These are phyloP conservation scores for Pseudochirops cupreus DNA, from an alignment of 2,797 vertebrate genomes.

Conservation along the genomic window DNA sequence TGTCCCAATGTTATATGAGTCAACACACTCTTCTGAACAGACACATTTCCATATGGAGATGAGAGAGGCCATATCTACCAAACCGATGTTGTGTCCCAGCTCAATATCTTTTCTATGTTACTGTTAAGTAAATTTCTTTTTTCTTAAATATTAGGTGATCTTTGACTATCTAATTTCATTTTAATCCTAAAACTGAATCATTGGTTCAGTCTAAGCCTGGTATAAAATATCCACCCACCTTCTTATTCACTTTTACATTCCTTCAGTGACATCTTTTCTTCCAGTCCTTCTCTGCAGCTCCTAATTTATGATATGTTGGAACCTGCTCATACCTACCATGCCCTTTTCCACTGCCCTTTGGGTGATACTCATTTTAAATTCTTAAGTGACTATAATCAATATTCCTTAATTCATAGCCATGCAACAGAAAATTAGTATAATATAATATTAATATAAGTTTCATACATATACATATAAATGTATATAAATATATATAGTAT, in stretches of 20 bases:
- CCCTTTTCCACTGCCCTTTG: background rate
- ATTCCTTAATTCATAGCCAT: background rate
- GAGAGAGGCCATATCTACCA: background rate
- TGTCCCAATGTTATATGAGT: background rate
- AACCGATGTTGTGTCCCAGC: background rate
- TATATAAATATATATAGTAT: no score
- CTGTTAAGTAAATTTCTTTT: background rate
- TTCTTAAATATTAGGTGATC: background rate
- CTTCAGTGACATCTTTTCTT: background rate
- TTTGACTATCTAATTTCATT: background rate
- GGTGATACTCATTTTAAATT: background rate
- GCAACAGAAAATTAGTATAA: background rate
- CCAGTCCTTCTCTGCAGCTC: background rate
- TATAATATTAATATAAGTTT: no score
- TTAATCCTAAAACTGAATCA: background rate
- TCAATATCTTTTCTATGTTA: background rate
- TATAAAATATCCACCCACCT: background rate
- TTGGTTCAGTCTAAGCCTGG: background rate
- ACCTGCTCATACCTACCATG: background rate
- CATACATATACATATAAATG: no score
- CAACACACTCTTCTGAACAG: background rate
- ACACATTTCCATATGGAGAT: background rate
- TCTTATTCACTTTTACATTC: background rate
- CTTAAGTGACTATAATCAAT: background rate
- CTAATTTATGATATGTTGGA: background rate